These are phyloP conservation scores for Zosterops pallidus DNA, from an alignment of 2,113 vertebrate species.

Conservation along the genomic window DNA sequence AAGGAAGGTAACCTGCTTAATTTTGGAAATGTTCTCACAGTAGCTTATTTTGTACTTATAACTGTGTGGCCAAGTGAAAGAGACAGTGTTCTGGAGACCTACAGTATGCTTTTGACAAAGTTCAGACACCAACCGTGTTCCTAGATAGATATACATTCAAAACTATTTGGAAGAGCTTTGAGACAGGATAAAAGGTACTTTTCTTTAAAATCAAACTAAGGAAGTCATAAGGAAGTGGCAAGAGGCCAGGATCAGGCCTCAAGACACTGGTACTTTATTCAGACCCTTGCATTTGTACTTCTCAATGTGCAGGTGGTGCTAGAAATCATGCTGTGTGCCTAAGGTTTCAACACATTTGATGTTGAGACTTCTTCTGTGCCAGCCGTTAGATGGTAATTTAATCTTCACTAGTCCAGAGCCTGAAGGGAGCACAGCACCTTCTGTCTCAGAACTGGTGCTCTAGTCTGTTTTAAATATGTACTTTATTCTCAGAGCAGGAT, in stretches of 20 bases:
- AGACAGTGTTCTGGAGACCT: background rate
- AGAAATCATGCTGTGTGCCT: background rate
- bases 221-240: background rate
- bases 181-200: background rate
- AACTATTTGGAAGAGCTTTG: background rate
- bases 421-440: background rate
- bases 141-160: background rate
- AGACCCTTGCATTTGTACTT: background rate
- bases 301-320: background rate
- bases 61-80: background rate
- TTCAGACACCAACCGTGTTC: constrained; percentile 1
- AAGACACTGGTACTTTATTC: background rate
- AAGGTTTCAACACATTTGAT: background rate
- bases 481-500: background rate
- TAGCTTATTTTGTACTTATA: background rate
- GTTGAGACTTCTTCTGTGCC: background rate
- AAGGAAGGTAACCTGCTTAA: constrained; percentile 6
- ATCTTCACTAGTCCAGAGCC: background rate
- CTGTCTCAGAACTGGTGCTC: background rate
- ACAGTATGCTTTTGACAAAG: background rate
- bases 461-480: background rate
- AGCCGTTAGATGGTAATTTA: background rate
- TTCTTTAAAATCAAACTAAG: background rate
- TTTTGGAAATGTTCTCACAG: constrained; percentile 1
- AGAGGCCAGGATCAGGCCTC: background rate